Conservation (phyloP, 2,113 vertebrate genomes). For the Tenrec ecaudatus region DNA sequence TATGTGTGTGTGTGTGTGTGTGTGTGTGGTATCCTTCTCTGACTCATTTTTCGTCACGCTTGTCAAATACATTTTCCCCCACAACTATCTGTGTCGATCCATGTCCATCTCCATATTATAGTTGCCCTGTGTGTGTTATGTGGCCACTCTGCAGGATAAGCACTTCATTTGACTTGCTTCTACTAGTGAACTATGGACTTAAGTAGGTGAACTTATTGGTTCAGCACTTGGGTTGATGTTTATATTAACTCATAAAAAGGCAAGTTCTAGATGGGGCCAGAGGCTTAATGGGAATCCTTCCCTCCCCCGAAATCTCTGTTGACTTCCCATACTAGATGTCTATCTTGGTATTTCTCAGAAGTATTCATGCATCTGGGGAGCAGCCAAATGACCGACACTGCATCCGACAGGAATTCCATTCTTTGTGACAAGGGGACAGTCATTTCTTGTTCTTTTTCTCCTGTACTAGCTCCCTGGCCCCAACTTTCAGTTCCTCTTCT, state of each 20-base stretch:
- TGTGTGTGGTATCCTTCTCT: no score
- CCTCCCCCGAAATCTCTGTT: slow-evolving; percentile 28
- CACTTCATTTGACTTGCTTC: slow-evolving; percentile 71
- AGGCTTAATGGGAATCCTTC: slow-evolving; percentile 41
- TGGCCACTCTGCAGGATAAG: slow-evolving; percentile 69
- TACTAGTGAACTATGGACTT: slow-evolving; percentile 73
- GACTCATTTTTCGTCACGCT: not conserved
- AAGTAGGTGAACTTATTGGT: slow-evolving; percentile 76
- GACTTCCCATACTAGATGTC: slow-evolving; percentile 47
- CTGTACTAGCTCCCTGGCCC: not conserved
- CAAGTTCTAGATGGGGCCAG: slow-evolving; percentile 62
- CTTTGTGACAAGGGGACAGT: not conserved
- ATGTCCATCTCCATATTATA: not conserved
- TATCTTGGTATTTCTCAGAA: slow-evolving; percentile 65
- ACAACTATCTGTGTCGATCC: not conserved
- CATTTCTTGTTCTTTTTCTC: not conserved
- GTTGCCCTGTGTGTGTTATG: not conserved
- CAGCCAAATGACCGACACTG: not conserved
- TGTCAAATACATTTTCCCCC: slow-evolving; percentile 19
- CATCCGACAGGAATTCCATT: not conserved
- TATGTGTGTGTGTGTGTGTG: no score
- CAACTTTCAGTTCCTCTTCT: not conserved
- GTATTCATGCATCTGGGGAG: not conserved
- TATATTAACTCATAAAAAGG: slow-evolving; percentile 70
- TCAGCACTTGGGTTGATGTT: slow-evolving; percentile 68